Percentiles rank a stretch among this genome's conserved stretches.
Conservation (phyloP, 2,797 vertebrate genomes). For the Anguilla anguilla region DNA sequence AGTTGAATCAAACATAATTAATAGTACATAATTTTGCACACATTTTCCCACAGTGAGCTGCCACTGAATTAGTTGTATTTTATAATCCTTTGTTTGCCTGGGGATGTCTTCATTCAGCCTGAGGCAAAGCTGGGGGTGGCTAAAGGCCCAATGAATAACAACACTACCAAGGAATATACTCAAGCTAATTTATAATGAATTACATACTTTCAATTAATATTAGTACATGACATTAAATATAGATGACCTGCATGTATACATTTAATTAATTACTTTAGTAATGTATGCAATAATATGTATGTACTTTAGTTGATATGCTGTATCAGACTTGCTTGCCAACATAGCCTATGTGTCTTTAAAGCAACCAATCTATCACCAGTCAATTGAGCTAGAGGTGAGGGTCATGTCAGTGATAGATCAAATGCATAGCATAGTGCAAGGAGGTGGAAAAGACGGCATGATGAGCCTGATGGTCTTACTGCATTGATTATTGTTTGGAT, state of each 20-base stretch:
- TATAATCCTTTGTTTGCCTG: not conserved
- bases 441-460: not conserved
- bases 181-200: not conserved
- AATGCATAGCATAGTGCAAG: not conserved
- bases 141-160: not conserved
- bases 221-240: not conserved
- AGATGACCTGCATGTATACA: not conserved
- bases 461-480: not conserved
- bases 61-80: not conserved
- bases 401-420: not conserved
- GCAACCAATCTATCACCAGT: not conserved
- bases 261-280: not conserved
- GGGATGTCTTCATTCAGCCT: not conserved
- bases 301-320: not conserved
- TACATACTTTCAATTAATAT: not conserved
- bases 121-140: not conserved
- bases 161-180: not conserved
- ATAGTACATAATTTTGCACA: not conserved
- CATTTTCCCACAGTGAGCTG: not conserved
- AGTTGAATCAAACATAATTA: not conserved
- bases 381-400: not conserved
- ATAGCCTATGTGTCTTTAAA: not conserved
- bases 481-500: not conserved
- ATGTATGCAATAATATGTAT: not conserved
- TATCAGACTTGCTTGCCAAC: not conserved